Conservation (phyloP, 92 coral and sea anemone species). For the Muricea muricata region DNA sequence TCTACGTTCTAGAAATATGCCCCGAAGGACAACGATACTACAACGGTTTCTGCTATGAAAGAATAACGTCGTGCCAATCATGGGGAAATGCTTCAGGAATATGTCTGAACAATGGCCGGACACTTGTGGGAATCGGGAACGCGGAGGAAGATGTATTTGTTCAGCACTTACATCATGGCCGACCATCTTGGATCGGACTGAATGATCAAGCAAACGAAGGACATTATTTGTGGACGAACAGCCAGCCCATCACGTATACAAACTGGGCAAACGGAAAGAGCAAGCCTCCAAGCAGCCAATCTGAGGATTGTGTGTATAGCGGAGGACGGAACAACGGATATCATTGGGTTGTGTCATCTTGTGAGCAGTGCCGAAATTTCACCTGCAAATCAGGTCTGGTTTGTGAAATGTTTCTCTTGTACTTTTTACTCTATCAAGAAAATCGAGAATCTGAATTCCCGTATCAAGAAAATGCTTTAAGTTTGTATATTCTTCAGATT, state of each 20-base stretch:
- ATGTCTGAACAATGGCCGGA: neutral
- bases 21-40: neutral
- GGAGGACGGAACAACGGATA: neutral
- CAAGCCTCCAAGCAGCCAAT: neutral
- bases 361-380: neutral
- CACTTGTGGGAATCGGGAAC: conserved; percentile 4
- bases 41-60: neutral
- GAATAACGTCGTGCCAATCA: neutral
- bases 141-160: conserved; percentile 35
- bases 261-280: conserved; percentile 5
- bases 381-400: neutral
- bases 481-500: too few species aligned
- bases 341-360: neutral
- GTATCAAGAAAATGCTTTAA: too few species aligned
- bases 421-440: too few species aligned
- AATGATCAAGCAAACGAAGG: conserved; percentile 39
- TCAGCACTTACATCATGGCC: conserved; percentile 16
- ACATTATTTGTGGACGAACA: conserved; percentile 14
- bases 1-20: neutral
- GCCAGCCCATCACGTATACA: conserved; percentile 3
- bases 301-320: neutral
- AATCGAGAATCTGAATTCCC: too few species aligned
- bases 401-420: too few species aligned
- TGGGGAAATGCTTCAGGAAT: neutral
- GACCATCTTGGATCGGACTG: conserved; percentile 12